Percentiles rank a stretch among this genome's conserved stretches.
Conservation (phyloP, 2,797 vertebrate genomes). For the Myotis vivesi region DNA sequence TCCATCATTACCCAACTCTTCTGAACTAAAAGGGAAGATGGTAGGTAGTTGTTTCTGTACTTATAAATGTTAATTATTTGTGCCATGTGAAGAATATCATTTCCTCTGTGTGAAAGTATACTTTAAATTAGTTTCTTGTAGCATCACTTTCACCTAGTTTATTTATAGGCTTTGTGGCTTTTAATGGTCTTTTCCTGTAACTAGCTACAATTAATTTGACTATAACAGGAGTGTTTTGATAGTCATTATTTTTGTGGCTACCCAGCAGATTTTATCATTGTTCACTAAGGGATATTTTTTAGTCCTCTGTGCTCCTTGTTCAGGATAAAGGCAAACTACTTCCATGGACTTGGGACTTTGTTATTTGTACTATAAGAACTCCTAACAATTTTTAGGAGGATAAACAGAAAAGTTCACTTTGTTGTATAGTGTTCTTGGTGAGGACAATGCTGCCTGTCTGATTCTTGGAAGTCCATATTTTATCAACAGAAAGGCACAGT, state of each 20-base stretch:
- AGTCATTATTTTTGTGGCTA: conserved; percentile 55
- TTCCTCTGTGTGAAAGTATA: not conserved
- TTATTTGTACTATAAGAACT: not conserved
- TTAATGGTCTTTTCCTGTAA: conserved; percentile 67
- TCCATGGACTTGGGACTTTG: conserved; percentile 11
- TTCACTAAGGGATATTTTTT: conserved; percentile 31
- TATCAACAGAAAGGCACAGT: not conserved
- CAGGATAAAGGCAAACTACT: not conserved
- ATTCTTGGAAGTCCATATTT: not conserved
- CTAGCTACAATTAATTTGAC: conserved; percentile 51
- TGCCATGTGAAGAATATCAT: not conserved
- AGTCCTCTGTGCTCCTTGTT: not conserved
- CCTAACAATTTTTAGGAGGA: not conserved
- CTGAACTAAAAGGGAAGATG: not conserved
- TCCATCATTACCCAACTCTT: not conserved
- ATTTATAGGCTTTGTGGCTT: conserved; percentile 51
- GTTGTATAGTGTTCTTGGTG: not conserved
- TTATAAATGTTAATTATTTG: not conserved
- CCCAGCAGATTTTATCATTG: conserved; percentile 8
- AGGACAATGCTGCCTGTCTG: not conserved
- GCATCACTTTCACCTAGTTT: not conserved
- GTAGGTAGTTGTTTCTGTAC: not conserved
- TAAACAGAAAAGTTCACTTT: conserved; percentile 11
- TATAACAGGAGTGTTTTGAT: conserved; percentile 15
- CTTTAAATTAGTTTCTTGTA: conserved; percentile 6